These are phyloP conservation scores for Pteropus alecto DNA, from an alignment of 2,113 vertebrate genomes.

Conservation along the genomic window DNA sequence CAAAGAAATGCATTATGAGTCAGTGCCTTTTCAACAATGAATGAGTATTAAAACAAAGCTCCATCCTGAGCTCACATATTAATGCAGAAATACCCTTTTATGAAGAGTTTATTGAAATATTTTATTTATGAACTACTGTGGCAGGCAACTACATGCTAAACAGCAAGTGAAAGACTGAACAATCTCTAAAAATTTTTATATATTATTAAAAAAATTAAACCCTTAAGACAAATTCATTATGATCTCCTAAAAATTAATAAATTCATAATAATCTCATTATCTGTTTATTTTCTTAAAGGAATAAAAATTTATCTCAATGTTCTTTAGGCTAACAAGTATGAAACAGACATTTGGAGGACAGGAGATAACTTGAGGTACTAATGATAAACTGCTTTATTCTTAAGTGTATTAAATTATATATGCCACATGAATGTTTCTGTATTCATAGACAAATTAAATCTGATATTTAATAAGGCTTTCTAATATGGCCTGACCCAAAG, in stretches of 20 bases:
- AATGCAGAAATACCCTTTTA: slow-evolving; percentile 68
- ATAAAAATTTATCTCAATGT: slow-evolving; percentile 63
- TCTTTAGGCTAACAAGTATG: slow-evolving; percentile 33
- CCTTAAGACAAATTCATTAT: slow-evolving; percentile 55
- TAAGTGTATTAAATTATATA: slow-evolving; percentile 74
- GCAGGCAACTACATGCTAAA: slow-evolving; percentile 48
- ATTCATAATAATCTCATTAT: slow-evolving; percentile 57
- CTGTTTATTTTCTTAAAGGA: slow-evolving; percentile 68
- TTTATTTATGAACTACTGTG: slow-evolving; percentile 77
- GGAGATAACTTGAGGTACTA: slow-evolving; percentile 35
- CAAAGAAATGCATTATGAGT: not conserved
- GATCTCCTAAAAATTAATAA: slow-evolving; percentile 60
- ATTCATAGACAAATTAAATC: slow-evolving; percentile 66
- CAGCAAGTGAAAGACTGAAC: slow-evolving; percentile 50
- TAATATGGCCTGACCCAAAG: not conserved
- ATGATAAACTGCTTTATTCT: slow-evolving; percentile 65
- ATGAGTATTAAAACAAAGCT: not conserved
- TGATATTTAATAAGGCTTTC: slow-evolving; percentile 30
- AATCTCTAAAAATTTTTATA: slow-evolving; percentile 42
- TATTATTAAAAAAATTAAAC: slow-evolving; percentile 37
- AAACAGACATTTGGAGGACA: slow-evolving; percentile 56
- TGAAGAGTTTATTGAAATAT: slow-evolving; percentile 78
- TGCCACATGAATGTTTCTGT: slow-evolving; percentile 53
- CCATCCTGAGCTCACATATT: slow-evolving; percentile 54
- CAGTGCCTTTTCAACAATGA: not conserved